These are phyloP conservation scores for Pachyuromys duprasi DNA, from an alignment of 2,797 vertebrate species.

Conservation along the genomic window DNA sequence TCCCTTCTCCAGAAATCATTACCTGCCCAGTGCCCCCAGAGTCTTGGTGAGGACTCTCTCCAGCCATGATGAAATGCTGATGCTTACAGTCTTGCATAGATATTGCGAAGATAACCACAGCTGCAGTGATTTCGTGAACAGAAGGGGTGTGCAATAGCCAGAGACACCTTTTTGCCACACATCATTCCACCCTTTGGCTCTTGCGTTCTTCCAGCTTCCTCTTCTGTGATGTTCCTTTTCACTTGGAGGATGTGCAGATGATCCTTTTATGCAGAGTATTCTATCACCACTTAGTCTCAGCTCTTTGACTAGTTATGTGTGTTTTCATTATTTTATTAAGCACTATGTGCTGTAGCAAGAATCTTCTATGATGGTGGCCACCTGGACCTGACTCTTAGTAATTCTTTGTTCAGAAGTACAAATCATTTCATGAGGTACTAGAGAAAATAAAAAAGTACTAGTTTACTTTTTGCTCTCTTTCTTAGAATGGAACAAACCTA, in stretches of 20 bases:
- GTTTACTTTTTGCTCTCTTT: not conserved
- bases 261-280: not conserved
- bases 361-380: not conserved
- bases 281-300: not conserved
- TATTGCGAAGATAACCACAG: not conserved
- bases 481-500: not conserved
- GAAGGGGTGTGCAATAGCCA: too few relatives aligned
- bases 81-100: not conserved
- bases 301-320: not conserved
- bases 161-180: not conserved
- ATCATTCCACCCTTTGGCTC: not conserved
- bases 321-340: not conserved
- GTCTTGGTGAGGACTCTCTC: too few relatives aligned
- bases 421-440: not conserved
- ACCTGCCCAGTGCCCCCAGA: not conserved
- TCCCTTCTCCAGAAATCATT: not conserved
- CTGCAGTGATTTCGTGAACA: not conserved
- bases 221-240: not conserved
- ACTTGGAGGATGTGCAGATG: not conserved
- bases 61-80: not conserved
- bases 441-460: too few relatives aligned
- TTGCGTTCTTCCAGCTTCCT: not conserved
- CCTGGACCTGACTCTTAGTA: not conserved
- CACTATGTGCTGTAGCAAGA: not conserved
- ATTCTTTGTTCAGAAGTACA: not conserved